Evolutionary conservation across 2,888 invertebrate genomes (phyloP).

Genomic region (Sturmia bella): DNA sequence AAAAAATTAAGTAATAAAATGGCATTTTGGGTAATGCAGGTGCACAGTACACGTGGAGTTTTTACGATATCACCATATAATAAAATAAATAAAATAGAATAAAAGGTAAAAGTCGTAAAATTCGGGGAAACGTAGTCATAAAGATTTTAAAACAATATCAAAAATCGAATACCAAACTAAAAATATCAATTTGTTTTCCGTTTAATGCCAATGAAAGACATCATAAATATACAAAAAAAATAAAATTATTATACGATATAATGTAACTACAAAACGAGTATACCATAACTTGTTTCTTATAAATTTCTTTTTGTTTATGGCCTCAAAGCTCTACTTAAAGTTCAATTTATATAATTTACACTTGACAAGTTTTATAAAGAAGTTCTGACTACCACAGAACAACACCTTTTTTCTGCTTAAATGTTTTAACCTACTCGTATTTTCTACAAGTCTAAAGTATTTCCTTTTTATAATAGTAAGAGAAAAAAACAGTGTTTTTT

Average conservation of each 20-base stretch:
- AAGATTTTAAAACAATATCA: too few species aligned
- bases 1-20: not conserved
- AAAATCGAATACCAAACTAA: too few species aligned
- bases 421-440: not conserved
- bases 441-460: slow-evolving; percentile 33
- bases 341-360: slow-evolving; percentile 23
- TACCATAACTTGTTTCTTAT: not conserved
- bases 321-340: slow-evolving; percentile 2
- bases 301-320: not conserved
- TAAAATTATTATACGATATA: too few species aligned
- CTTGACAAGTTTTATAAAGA: slow-evolving; percentile 20
- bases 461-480: slow-evolving; percentile 36
- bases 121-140: too few species aligned
- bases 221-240: too few species aligned
- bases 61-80: too few species aligned
- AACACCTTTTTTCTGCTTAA: not conserved
- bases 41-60: too few species aligned
- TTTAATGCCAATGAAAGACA: too few species aligned
- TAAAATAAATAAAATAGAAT: too few species aligned
- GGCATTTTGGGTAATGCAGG: not conserved
- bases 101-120: too few species aligned
- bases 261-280: too few species aligned
- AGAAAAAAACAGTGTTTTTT: slow-evolving; percentile 32
- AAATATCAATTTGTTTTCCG: too few species aligned
- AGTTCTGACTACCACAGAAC: slow-evolving; percentile 2